Percentiles rank a stretch among this genome's conserved stretches.
Conservation (phyloP, 1,140 invertebrate genomes). For the Platyscapa corneri region DNA sequence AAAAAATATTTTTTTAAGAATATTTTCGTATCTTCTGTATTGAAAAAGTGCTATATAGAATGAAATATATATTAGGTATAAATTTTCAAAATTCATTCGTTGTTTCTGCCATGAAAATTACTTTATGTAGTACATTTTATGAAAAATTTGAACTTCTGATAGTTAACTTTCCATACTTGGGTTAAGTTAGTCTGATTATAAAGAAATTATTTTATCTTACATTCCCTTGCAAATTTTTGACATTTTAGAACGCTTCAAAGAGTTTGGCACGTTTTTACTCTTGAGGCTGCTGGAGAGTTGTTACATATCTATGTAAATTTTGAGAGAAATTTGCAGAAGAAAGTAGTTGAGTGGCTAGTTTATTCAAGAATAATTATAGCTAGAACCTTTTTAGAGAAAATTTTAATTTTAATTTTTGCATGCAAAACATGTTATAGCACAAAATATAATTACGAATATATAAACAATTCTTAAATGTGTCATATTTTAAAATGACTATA, state of each 20-base stretch:
- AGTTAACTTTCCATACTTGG: background rate
- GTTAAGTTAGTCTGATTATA: background rate
- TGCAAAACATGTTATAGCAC: background rate
- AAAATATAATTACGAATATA: background rate
- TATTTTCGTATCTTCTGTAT: no score
- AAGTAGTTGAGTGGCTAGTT: background rate
- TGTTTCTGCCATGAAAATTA: no score
- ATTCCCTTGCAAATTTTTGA: slow-evolving; percentile 9
- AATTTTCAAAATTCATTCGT: no score
- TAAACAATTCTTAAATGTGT: no score
- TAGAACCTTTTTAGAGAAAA: slow-evolving; percentile 9
- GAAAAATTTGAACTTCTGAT: background rate
- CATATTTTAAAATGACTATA: no score
- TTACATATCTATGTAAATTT: slow-evolving; percentile 41
- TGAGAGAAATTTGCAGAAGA: slow-evolving; percentile 16
- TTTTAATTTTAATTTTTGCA: background rate
- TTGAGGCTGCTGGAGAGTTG: slow-evolving; percentile 11
- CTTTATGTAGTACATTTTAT: background rate
- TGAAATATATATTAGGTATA: no score
- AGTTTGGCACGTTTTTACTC: slow-evolving; percentile 37
- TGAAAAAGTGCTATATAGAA: no score
- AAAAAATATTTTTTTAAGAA: no score
- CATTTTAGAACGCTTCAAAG: slow-evolving; percentile 10
- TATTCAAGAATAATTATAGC: slow-evolving; percentile 12
- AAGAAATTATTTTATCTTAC: background rate